Evolutionary conservation across 2,113 vertebrate species (phyloP).

Genomic region (Symphodus melops): DNA sequence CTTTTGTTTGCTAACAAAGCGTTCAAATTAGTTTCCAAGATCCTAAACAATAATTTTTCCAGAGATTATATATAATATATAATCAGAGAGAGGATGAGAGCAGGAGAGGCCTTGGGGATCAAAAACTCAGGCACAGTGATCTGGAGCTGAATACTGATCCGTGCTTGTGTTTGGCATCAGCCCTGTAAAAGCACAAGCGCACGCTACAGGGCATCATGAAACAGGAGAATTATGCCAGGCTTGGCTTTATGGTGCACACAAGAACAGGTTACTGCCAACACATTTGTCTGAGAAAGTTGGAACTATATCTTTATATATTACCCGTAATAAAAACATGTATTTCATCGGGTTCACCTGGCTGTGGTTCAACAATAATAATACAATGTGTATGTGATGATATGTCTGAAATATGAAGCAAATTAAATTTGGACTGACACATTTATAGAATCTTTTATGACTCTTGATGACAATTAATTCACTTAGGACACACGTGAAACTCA

Average conservation of each 20-base stretch:
- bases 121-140: slow-evolving; percentile 8
- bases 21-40: background rate
- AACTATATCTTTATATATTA: background rate
- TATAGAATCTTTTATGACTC: background rate
- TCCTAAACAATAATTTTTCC: background rate
- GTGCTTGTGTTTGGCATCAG: slow-evolving; percentile 47
- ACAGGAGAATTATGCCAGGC: background rate
- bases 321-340: background rate
- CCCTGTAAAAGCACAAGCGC: slow-evolving; percentile 19
- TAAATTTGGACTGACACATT: background rate
- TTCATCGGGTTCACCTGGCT: background rate
- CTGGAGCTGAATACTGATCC: slow-evolving; percentile 12
- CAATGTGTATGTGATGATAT: background rate
- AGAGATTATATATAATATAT: background rate
- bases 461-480: slow-evolving; percentile 2
- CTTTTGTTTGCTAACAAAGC: background rate
- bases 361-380: background rate
- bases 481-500: slow-evolving; percentile 15
- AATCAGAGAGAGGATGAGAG: background rate
- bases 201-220: background rate
- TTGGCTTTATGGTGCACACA: slow-evolving; percentile 13
- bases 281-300: background rate
- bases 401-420: background rate
- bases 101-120: slow-evolving; percentile 25
- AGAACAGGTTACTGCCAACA: background rate